phyloP scores from a whole-genome alignment of 2,888 invertebrate species.

The Limulus polyphemus region DNA sequence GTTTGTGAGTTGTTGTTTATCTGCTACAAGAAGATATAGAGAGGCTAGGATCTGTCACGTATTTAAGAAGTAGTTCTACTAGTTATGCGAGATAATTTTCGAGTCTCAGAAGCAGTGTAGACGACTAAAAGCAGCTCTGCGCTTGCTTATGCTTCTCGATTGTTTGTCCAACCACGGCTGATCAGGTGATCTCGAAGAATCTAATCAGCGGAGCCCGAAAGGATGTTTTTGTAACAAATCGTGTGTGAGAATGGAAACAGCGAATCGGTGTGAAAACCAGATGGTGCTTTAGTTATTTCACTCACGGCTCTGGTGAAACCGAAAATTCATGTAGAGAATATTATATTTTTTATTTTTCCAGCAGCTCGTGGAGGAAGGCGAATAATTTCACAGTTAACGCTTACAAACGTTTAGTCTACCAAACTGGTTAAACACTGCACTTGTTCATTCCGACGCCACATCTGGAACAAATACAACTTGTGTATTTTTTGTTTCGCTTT shows the following conservation, averaged over 20 bases:
- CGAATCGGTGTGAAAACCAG: conserved; percentile 4
- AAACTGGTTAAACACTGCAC: too few species aligned
- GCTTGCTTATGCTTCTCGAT: background rate
- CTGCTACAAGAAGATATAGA: conserved; percentile 13
- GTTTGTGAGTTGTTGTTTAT: conserved; percentile 16
- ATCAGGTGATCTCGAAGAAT: too few species aligned
- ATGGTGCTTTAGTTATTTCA: conserved; percentile 16
- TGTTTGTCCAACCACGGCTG: too few species aligned
- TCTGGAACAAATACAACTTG: too few species aligned
- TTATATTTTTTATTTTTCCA: too few species aligned
- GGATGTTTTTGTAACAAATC: conserved; percentile 22
- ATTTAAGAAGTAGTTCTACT: too few species aligned
- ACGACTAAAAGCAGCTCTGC: conserved; percentile 12
- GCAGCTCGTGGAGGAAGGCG: too few species aligned
- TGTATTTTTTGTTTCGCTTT: too few species aligned
- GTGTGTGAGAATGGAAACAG: conserved; percentile 17
- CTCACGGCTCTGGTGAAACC: conserved; percentile 21
- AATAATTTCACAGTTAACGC: too few species aligned
- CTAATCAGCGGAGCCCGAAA: too few species aligned
- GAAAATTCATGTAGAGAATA: conserved; percentile 12
- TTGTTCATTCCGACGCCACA: too few species aligned
- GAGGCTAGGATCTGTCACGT: conserved; percentile 3
- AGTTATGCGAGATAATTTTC: background rate
- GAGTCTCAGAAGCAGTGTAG: conserved; percentile 7
- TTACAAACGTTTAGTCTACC: too few species aligned